Conservation (phyloP, 2,888 invertebrate species). For the Coenonympha glycerion region DNA sequence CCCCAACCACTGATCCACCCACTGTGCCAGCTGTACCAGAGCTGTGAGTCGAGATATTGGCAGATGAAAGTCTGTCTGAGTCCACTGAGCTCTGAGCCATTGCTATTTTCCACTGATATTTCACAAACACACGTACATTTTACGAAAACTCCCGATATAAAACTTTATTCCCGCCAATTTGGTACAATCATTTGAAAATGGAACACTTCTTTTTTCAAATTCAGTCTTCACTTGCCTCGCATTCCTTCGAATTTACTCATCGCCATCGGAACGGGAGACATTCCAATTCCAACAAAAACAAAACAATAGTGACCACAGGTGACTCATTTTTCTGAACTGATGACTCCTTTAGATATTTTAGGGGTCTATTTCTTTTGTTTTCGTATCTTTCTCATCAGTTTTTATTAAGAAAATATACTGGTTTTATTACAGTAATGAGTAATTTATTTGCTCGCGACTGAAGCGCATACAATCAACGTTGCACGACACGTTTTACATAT, state of each 20-base stretch:
- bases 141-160: constrained; percentile 5
- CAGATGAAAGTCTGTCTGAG: constrained; percentile 69
- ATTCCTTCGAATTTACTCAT: constrained; percentile 49
- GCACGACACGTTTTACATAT: constrained; percentile 29
- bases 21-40: constrained; percentile 68
- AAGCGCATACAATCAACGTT: constrained; percentile 40
- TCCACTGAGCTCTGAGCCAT: constrained; percentile 70
- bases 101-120: constrained; percentile 24
- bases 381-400: constrained; percentile 25
- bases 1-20: constrained; percentile 68
- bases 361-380: constrained; percentile 41
- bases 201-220: constrained; percentile 29
- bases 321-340: constrained; percentile 63
- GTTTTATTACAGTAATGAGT: constrained; percentile 39
- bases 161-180: constrained; percentile 25
- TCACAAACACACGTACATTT: constrained; percentile 14
- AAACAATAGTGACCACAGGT: constrained; percentile 66
- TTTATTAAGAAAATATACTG: constrained; percentile 38
- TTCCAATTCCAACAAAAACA: constrained; percentile 63
- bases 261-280: constrained; percentile 54
- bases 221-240: constrained; percentile 20
- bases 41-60: constrained; percentile 69
- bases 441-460: constrained; percentile 43
- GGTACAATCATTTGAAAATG: constrained; percentile 22
- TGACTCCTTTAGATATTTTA: constrained; percentile 41